These are phyloP conservation scores for Leucoraja erinaceus DNA, from an alignment of 2,113 vertebrate species.

Conservation along the genomic window DNA sequence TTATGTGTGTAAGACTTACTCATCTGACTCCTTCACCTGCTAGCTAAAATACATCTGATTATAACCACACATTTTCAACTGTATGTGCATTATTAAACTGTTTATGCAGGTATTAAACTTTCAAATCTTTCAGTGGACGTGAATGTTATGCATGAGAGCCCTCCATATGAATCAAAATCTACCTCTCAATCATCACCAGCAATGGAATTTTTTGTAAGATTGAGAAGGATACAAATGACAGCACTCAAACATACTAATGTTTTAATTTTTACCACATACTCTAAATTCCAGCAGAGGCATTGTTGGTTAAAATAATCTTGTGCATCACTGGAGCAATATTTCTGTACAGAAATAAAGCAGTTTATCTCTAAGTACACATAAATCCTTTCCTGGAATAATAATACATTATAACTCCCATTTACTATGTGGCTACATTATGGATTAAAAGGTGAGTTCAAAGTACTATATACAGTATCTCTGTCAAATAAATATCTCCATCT, in stretches of 20 bases:
- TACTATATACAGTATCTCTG: constrained; percentile 71
- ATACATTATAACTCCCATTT: constrained; percentile 76
- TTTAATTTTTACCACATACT: neutral
- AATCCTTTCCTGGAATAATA: neutral
- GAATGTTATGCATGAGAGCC: no score
- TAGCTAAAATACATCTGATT: neutral
- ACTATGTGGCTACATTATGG: constrained; percentile 69
- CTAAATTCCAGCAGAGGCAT: neutral
- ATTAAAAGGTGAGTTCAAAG: constrained; percentile 74
- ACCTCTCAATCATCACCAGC: no score
- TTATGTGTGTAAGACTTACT: no score
- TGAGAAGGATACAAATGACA: neutral
- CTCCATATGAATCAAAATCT: no score
- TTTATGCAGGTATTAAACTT: no score
- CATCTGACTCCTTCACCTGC: neutral
- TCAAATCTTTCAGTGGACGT: no score
- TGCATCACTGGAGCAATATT: neutral
- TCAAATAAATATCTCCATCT: constrained; percentile 89
- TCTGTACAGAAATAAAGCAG: neutral
- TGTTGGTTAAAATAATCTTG: constrained; percentile 11
- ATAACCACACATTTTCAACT: neutral
- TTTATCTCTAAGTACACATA: neutral
- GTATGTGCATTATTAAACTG: neutral
- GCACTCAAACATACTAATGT: neutral
- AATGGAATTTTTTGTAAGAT: neutral